A percentile compares a stretch with the other conserved stretches of the same genome.
Evolutionary conservation across 1,140 invertebrate species (phyloP).

Genomic region (Drosophila serrata): DNA sequence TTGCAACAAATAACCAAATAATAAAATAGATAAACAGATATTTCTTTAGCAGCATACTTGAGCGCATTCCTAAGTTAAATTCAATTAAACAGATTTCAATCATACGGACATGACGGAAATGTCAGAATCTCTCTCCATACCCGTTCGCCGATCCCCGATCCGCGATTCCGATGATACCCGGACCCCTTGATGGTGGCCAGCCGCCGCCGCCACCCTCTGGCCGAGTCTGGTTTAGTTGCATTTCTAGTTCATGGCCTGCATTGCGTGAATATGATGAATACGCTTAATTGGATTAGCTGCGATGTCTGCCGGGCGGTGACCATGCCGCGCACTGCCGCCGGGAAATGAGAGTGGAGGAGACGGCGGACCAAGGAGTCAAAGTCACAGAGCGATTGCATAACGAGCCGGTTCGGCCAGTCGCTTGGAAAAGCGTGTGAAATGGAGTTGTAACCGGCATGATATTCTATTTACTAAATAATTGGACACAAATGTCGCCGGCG

Average conservation of each 20-base stretch:
- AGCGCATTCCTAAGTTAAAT: conserved; percentile 40
- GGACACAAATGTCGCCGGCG: conserved; percentile 44
- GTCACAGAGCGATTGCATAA: conserved; percentile 68
- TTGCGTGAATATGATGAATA: conserved; percentile 78
- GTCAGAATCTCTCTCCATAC: conserved; percentile 53
- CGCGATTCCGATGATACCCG: background rate
- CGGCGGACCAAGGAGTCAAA: conserved; percentile 37
- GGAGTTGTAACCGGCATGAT: conserved; percentile 53
- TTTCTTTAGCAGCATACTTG: background rate
- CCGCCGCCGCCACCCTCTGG: conserved; percentile 13
- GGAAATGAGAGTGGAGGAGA: conserved; percentile 43
- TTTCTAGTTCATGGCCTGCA: conserved; percentile 76
- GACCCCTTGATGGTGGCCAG: conserved; percentile 10
- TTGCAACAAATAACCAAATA: background rate
- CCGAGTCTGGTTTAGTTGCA: conserved; percentile 26
- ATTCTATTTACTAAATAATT: conserved; percentile 59
- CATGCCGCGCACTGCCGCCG: conserved; percentile 38
- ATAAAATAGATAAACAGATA: background rate
- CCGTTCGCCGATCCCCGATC: conserved; percentile 9
- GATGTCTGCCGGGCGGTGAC: conserved; percentile 32
- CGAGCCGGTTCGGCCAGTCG: conserved; percentile 30
- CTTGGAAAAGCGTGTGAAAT: conserved; percentile 65
- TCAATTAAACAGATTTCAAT: conserved; percentile 75
- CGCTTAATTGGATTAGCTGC: conserved; percentile 76
- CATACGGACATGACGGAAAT: conserved; percentile 74